These are phyloP conservation scores for Syrista parreyssii DNA, from an alignment of 2,888 invertebrate species.

Conservation along the genomic window DNA sequence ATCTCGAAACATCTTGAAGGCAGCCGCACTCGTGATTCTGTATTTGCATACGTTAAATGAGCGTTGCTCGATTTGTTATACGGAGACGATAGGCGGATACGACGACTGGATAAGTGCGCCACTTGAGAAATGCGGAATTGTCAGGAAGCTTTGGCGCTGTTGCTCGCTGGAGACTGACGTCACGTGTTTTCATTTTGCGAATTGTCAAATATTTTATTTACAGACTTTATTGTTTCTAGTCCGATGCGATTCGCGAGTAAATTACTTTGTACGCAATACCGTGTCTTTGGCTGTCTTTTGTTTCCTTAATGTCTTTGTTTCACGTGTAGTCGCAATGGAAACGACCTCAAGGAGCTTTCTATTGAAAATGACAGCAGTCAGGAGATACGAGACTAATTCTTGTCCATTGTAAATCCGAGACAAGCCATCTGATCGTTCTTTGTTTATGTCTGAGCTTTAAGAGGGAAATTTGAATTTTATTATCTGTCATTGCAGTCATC, in stretches of 20 bases:
- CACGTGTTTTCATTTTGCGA: neutral
- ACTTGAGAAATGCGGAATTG: neutral
- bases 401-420: neutral
- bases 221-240: too few relatives aligned
- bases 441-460: too few relatives aligned
- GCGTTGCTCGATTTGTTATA: neutral
- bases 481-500: too few relatives aligned
- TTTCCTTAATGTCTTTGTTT: neutral
- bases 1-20: neutral
- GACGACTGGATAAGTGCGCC: neutral
- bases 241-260: too few relatives aligned
- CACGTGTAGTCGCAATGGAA: neutral
- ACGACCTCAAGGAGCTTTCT: neutral
- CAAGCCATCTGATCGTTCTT: too few relatives aligned
- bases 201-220: too few relatives aligned
- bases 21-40: neutral
- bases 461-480: too few relatives aligned
- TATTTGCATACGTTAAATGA: neutral
- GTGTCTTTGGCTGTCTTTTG: too few relatives aligned
- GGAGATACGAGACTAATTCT: neutral
- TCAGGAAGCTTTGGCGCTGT: neutral
- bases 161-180: neutral
- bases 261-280: too few relatives aligned
- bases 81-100: neutral
- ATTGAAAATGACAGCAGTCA: neutral